Evolutionary conservation across 2,797 vertebrate genomes (phyloP).

Genomic region (Gouania willdenowi): DNA sequence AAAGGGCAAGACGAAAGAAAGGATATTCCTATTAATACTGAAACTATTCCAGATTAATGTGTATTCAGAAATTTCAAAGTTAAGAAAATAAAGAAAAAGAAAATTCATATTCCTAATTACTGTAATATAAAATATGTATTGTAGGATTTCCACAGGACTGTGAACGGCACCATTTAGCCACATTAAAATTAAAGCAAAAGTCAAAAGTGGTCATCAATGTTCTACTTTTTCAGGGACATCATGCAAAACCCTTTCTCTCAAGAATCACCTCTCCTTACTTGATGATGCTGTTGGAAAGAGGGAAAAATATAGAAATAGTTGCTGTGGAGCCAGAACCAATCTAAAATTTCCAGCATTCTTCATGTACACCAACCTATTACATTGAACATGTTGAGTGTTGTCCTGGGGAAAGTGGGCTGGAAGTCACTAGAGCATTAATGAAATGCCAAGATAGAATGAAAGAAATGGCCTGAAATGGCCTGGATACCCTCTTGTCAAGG

Average conservation of each 20-base stretch:
- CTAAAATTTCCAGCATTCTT: constrained; percentile 56
- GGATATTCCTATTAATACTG: background rate
- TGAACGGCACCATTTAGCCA: no score
- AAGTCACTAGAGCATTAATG: constrained; percentile 77
- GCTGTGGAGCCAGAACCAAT: constrained; percentile 52
- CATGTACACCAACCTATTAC: constrained; percentile 71
- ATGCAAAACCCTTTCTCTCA: constrained; percentile 37
- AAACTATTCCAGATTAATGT: background rate
- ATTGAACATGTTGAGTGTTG: constrained; percentile 80
- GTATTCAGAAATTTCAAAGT: background rate
- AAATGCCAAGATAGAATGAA: constrained; percentile 73
- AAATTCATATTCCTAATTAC: no score
- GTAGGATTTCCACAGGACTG: no score
- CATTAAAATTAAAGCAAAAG: no score
- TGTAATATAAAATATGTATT: no score
- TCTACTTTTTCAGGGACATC: constrained; percentile 25
- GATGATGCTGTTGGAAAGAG: constrained; percentile 42
- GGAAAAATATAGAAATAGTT: constrained; percentile 14
- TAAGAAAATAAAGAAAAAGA: no score
- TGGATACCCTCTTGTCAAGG: constrained; percentile 77
- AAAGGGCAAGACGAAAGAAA: background rate
- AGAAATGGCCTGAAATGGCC: constrained; percentile 79
- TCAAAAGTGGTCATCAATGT: no score
- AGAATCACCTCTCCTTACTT: constrained; percentile 62
- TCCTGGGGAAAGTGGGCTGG: constrained; percentile 68